These are phyloP conservation scores for Peromyscus californicus DNA, from an alignment of 2,113 vertebrate species.

Conservation along the genomic window DNA sequence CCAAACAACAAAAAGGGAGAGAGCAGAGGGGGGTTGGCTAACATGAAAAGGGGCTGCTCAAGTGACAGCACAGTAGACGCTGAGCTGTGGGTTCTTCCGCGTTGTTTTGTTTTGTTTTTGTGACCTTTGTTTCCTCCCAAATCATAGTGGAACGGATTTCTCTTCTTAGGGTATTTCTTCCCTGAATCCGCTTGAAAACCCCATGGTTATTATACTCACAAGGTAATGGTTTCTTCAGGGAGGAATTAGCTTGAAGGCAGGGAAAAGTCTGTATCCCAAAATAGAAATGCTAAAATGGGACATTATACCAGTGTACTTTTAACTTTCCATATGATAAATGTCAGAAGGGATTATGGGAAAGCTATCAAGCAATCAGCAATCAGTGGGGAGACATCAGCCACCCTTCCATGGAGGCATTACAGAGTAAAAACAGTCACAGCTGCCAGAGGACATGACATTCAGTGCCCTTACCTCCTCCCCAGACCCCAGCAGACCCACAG, in stretches of 20 bases:
- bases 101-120: too few species aligned
- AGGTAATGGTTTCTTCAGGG: background rate
- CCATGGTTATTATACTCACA: background rate
- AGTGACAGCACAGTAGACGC: too few species aligned
- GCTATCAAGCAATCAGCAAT: background rate
- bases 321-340: constrained; percentile 15
- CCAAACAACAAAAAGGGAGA: background rate
- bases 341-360: background rate
- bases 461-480: background rate
- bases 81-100: too few species aligned
- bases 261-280: background rate
- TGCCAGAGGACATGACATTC: background rate
- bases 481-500: background rate
- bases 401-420: background rate
- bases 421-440: background rate
- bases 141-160: background rate
- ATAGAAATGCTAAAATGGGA: constrained; percentile 2
- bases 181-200: background rate
- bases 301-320: background rate
- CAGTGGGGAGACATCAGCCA: background rate
- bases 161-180: background rate
- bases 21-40: background rate
- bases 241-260: background rate
- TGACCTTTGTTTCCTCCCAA: background rate
- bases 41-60: background rate